Evolutionary conservation across 92 coral and sea anemone genomes (phyloP).

Genomic region (Palythoa heliodiscus): DNA sequence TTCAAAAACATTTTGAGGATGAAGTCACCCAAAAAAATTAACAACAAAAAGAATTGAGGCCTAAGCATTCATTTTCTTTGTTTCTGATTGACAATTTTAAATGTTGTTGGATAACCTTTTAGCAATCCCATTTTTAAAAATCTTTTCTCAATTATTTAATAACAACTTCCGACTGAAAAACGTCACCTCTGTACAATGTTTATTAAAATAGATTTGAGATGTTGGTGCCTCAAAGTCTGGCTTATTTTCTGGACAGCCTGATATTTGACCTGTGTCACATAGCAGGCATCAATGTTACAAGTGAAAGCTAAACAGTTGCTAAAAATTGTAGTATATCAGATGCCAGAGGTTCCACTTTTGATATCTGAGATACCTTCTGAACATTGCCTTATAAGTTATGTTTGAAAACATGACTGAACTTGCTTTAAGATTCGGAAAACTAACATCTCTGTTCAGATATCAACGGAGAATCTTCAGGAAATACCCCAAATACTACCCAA

Average conservation of each 20-base stretch:
- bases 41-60: no score
- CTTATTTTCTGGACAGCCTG: neutral
- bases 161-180: neutral
- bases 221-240: conserved; percentile 26
- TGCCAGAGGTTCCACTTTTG: neutral
- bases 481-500: neutral
- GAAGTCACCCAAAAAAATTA: neutral
- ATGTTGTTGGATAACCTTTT: no score
- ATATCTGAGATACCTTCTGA: neutral
- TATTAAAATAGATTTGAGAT: neutral
- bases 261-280: conserved; percentile 1
- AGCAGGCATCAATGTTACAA: neutral
- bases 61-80: no score
- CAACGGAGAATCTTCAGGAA: neutral
- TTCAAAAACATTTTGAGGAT: neutral
- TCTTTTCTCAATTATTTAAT: neutral
- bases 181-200: conserved; percentile 4
- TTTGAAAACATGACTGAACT: neutral
- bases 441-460: conserved; percentile 23
- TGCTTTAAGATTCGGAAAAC: conserved; percentile 20
- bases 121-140: neutral
- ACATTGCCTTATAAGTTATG: neutral
- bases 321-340: neutral
- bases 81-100: no score
- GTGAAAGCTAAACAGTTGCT: conserved; percentile 9